Evolutionary conservation across 1,140 invertebrate genomes (phyloP), one percentile per base, ranked within the genome.

Genomic region (Conus betulinus): DNA sequence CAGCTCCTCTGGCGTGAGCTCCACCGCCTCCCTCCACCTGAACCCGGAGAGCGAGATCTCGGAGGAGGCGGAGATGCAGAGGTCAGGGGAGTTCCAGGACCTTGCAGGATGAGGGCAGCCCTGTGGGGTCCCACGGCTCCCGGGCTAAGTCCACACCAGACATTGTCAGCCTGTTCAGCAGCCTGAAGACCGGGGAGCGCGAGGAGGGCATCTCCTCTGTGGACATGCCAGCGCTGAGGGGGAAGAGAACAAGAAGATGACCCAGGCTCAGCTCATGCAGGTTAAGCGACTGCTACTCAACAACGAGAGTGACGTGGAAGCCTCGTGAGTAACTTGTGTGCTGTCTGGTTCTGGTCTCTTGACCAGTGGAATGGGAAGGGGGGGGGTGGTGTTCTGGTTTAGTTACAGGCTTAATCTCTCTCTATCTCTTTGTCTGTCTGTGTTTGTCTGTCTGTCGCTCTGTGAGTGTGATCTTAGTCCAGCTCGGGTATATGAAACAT

Each of bases 1-100:
- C 87, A 96, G 96, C 91, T 96, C 96, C 39, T 96, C 95, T 91
- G 96, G 96, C 63, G 96, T 96, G 71, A 96, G 96, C 88, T 96
- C 95, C n/a, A 95, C 95, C 20, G 95, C 94, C 15, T 96, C 95
- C 23, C 92, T 96, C 17, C 95, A 96, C 87, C 91, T 95, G 27
- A 96, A 94, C 89, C 94, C 94, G 7, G 95, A 94, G 11, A 95
- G 93, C 86, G 95, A 95, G 86, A 93, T 93, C 84, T 91, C 88
- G 91, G 93, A 94, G 85, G 93, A 93, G 52, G 78, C 85, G 5
- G 91, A 92, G 55, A 84, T 39, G 8, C 57, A n/a, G 15, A 63
- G 51, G 51, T 11, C n/a, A n/a, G 23, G 78, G 78, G 60, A 27
- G 23, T n/a, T 57, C 78, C 15, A 52, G 79, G 51, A 81, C 79